Evolutionary conservation across 2,888 invertebrate species (phyloP), one percentile per base, ranked within the genome.

Genomic region (Xanthia togata): DNA sequence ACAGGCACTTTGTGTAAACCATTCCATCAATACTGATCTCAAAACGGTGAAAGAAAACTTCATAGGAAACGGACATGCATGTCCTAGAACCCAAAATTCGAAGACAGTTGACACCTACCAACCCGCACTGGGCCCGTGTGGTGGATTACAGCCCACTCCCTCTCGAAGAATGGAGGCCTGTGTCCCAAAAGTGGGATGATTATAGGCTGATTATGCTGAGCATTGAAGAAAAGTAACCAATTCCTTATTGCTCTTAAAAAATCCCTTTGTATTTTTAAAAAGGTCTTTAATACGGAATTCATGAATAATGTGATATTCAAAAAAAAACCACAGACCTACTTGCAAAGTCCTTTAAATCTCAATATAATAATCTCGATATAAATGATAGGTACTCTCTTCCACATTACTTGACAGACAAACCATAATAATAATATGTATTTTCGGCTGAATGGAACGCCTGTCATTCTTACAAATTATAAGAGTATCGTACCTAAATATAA

Each of bases 401-500:
- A 65, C 26, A 31, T 14, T 5, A 60, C 41, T 2, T 17, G 38
- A n/a, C n/a, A n/a, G n/a, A 5, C 4, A 62, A 60, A 65, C 31
- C 17, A 31, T 59, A 17, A 8, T 23, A 23, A 55, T 14, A n/a
- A n/a, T n/a, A n/a, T n/a, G n/a, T 76, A 82, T 79, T 67, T 79
- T 50, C 14, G 35, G 47, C 47, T 26, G 23, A 76, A 82, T 41
- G 8, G 14, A 12, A 53, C 1, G 63, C 1, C 69, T 64, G 53
- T 69, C 78, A 59, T 44, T 53, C 26, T 26, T 77, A 59, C n/a
- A 69, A 59, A 47, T 53, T 77, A 53, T 53, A 64, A 31, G 69
- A 41, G 31, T 50, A 62, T 35, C 26, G 23, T 41, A 41, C 14
- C 67, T 64, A 82, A 76, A 79, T 67, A 82, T 82, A 76, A 67